Base-by-base conservation (phyloP, 2,888 invertebrate species). In the Quadroppia sp. region DNA sequence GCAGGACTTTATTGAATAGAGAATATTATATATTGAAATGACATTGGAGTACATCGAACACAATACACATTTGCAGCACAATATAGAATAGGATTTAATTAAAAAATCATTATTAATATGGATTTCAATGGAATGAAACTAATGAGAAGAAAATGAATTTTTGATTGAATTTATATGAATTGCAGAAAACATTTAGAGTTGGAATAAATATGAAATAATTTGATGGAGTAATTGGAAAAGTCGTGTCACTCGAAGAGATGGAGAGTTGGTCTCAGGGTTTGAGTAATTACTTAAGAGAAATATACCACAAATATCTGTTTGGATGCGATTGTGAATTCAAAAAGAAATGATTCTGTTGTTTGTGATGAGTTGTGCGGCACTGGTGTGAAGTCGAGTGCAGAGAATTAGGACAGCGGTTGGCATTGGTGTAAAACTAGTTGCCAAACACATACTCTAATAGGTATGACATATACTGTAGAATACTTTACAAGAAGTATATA, bases 401-500 rank as follows among this genome's bases (percentile, higher is more conserved):
- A 36, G 64, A 64, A 64, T 36, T 64, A 20, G 64, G 64, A 40
- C 64, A 64, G 64, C 64, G 64, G 64, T 64, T 64, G 59, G 36
- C 64, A 64, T 20, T 64, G 7, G 64, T 64, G 64, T 36, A 64
- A 32, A 40, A 64, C 36, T 36, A 36, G 64, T n/a, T n/a, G n/a
- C n/a, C n/a, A n/a, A n/a, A n/a, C n/a, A n/a, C n/a, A n/a, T n/a
- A n/a, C n/a, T n/a, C n/a, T n/a, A n/a, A n/a, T n/a, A n/a, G n/a
- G n/a, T n/a, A n/a, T n/a, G n/a, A n/a, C n/a, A n/a, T n/a, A n/a
- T n/a, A n/a, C n/a, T n/a, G n/a, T n/a, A n/a, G n/a, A n/a, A n/a
- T n/a, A n/a, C n/a, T n/a, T n/a, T n/a, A n/a, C n/a, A n/a, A n/a
- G n/a, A n/a, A n/a, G n/a, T n/a, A n/a, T n/a, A n/a, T n/a, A n/a